Conservation (phyloP, 2,797 vertebrate species). For the Dendrocincla tyrannina region DNA sequence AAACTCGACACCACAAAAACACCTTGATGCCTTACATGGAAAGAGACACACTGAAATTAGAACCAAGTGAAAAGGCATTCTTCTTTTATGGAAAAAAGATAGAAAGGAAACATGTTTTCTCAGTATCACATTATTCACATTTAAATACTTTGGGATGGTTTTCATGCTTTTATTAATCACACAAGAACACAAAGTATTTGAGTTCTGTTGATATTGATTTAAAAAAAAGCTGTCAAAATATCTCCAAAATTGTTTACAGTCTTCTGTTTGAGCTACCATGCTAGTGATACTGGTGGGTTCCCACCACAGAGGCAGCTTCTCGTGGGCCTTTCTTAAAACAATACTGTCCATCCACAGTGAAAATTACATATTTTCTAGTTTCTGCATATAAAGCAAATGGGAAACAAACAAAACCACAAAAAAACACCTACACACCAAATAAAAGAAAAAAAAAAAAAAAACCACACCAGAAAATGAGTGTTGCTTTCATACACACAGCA, state of each 20-base stretch:
- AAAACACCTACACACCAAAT: not conserved
- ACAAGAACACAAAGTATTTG: not conserved
- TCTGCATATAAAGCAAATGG: not conserved
- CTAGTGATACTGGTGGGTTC: not conserved
- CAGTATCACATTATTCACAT: not conserved
- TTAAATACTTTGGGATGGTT: not conserved
- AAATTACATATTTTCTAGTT: not conserved
- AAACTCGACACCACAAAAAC: rapidly evolving
- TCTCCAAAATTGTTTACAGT: not conserved
- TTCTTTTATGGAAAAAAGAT: not conserved
- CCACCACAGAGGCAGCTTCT: not conserved
- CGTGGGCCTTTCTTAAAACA: not conserved
- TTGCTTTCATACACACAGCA: not conserved
- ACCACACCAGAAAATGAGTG: not conserved
- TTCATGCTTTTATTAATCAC: not conserved
- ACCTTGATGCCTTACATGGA: not conserved
- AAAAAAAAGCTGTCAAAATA: not conserved
- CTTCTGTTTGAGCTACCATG: not conserved
- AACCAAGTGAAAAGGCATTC: not conserved
- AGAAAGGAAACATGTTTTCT: not conserved
- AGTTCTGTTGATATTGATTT: not conserved
- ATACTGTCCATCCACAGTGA: not conserved
- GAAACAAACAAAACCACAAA: not conserved
- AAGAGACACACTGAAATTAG: not conserved
- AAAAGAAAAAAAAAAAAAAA: not conserved